Conservation (phyloP, 2,113 vertebrate species). For the Cavia aperea region DNA sequence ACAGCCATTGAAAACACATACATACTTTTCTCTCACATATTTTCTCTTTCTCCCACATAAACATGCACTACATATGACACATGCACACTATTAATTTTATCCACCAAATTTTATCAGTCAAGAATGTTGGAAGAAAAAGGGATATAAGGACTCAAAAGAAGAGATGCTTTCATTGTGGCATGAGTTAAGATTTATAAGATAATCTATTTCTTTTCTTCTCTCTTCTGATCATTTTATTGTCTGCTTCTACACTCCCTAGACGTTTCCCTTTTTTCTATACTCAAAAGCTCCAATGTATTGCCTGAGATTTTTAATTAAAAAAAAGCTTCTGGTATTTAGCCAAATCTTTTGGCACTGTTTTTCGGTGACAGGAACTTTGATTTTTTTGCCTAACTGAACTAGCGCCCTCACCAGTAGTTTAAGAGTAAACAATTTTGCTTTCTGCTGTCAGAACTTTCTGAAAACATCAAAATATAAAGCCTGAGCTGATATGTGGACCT, state of each 20-base stretch:
- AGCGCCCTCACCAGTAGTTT: neutral
- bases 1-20: neutral
- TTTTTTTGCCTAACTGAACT: neutral
- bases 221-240: neutral
- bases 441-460: neutral
- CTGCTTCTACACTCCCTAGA: neutral
- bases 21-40: neutral
- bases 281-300: neutral
- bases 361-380: neutral
- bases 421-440: constrained; percentile 24
- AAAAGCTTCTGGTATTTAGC: neutral
- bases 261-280: neutral
- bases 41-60: neutral
- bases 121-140: neutral
- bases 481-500: neutral
- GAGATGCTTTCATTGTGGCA: neutral
- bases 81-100: neutral
- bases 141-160: neutral
- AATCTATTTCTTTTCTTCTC: neutral
- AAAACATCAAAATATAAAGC: constrained; percentile 16
- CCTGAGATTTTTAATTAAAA: constrained; percentile 34
- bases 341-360: neutral
- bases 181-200: neutral
- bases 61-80: neutral
- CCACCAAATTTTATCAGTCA: neutral